Evolutionary conservation across 2,113 vertebrate species (phyloP).

Genomic region (Sakesphorus luctuosus): DNA sequence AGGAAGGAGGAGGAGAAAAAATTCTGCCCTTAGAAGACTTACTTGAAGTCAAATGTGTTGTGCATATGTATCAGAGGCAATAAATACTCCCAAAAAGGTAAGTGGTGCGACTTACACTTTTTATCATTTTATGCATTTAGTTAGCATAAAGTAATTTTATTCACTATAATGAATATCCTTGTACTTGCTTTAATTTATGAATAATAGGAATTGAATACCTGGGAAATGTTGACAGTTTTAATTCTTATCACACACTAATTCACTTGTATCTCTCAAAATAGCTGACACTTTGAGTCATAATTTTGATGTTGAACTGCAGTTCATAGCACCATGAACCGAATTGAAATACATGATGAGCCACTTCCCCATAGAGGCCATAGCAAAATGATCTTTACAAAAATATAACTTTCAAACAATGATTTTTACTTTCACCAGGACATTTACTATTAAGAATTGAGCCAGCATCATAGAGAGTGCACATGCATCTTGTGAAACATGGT

Average conservation of each 20-base stretch:
- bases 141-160: neutral
- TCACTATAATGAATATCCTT: neutral
- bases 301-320: neutral
- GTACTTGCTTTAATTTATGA: neutral
- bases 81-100: neutral
- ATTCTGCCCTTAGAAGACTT: neutral
- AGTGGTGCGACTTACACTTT: neutral
- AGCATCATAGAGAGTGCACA: neutral
- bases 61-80: neutral
- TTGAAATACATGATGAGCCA: neutral
- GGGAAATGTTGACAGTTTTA: neutral
- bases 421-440: constrained; percentile 29
- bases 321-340: neutral
- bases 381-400: neutral
- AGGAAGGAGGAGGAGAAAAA: neutral
- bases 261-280: constrained; percentile 24
- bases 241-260: neutral
- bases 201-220: neutral
- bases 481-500: neutral
- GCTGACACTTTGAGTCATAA: neutral
- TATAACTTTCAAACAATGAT: constrained; percentile 17
- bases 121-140: neutral
- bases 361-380: neutral
- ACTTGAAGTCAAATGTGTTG: neutral
- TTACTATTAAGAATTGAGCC: constrained; percentile 1